Evolutionary conservation across 2,888 invertebrate species (phyloP), one percentile per base, ranked within the genome.

Genomic region (Thecocarcelia acutangulata): DNA sequence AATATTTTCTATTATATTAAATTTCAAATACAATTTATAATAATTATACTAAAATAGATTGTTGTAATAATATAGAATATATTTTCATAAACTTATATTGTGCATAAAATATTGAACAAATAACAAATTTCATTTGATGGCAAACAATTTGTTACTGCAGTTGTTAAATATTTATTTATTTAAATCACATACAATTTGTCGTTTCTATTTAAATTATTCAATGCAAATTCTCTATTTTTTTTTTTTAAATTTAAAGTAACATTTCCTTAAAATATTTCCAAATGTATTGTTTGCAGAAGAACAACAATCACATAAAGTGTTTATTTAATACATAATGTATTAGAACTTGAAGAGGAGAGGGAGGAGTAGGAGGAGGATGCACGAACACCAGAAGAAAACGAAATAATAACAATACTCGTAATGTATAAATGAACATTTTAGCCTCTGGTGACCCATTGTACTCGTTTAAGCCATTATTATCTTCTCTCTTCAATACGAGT

Each of bases 381-480:
- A 42, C 9, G 8, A 33, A 33, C 33, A 33, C 33, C 33, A 33
- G 33, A 63, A 11, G n/a, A 28, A 76, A 37, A 54, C 56, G 21
- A 11, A 48, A 75, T 75, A 58, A 50, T 63, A 80, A 66, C 46
- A 44, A 74, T 74, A n/a, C n/a, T n/a, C n/a, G n/a, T n/a, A 61
- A 58, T 81, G n/a, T 61, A 59, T 64, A 66, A 69, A 44, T 66
- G 19, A 63, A 58, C 28, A 75, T 59, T 75, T 66, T 74, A 64
- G 78, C 78, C 82, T 59, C 78, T 70, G 70, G 82, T 82, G 82
- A 82, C 82, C 82, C 74, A 82, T 78, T 69, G 64, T 74, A 66
- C n/a, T n/a, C n/a, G n/a, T n/a, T n/a, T 64, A 44, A 46, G 66
- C 82, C 77, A 82, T 78, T 82, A 82, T 82, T 66, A 66, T 54